Evolutionary conservation across 2,888 invertebrate genomes (phyloP), one percentile per base, ranked within the genome.

Genomic region (Idaea biselata): DNA sequence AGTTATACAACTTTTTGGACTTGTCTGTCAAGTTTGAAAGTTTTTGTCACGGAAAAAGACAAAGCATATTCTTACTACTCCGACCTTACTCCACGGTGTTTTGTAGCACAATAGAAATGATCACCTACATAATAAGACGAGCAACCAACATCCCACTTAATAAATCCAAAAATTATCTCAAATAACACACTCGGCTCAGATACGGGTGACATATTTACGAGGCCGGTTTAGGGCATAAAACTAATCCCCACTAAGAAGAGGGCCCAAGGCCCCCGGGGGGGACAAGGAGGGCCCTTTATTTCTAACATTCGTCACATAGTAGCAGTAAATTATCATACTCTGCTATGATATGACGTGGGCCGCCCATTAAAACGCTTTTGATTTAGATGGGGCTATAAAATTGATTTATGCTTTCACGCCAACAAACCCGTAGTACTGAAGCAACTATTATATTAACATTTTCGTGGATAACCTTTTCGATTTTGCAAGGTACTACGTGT

Each of bases 351-450:
- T 93, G 93, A 93, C 93, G 93, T 84, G 93, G 91, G 91, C 87
- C 92, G 88, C 91, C 93, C 93, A 93, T 93, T 93, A 93, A 93
- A 93, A 93, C 91, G 89, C 91, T 93, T 92, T 93, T 93, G 93
- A 93, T 93, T 93, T 93, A 93, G 93, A 93, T 92, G 91, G 91
- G 92, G 89, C 93, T 88, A 93, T 93, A 93, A 93, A 93, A 93
- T 93, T 93, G 93, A 93, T 93, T 93, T 93, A 93, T 93, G 92
- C 88, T 80, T 90, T 93, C 91, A 91, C 93, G 93, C 93, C 89
- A 92, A 91, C 92, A 91, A 91, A 91, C 91, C 72, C 91, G 89
- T 90, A 87, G 88, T 85, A 90, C 91, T 89, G 91, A 90, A 89
- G 89, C 89, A 91, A 92, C 92, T 92, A 92, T 92, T 90, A 91